Base-by-base conservation (phyloP, 1,140 invertebrate species). In the Eciton burchellii region DNA sequence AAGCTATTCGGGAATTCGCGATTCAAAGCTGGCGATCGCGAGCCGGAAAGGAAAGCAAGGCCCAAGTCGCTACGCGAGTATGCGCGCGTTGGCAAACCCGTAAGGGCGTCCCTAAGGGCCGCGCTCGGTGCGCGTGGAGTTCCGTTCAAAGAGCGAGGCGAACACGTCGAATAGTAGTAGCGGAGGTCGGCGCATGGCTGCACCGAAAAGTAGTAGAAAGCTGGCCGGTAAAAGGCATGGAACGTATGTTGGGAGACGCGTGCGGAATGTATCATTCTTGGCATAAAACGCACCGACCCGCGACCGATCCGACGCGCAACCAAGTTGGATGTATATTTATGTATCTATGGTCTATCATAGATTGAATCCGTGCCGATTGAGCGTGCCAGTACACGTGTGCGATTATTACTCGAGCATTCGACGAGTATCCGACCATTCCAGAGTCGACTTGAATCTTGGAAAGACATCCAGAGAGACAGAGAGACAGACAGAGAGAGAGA, bases 261-360 rank as follows among this genome's bases (percentile, higher is more conserved):
- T 71, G 66, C 68, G 72, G 90, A 91, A 91, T 91, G 84, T 81
- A 82, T 88, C 83, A 84, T 88, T 83, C 24, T 68, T 26, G 81
- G 81, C 59, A 72, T 83, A 89, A 91, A 89, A 89, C 73, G 84
- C 84, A 83, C 68, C 49, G 82, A 90, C 88, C 88, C 86, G 86
- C 89, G n/a, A n/a, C n/a, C n/a, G n/a, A 9, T 19, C 11, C 29
- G 26, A 8, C 49, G 65, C 81, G 62, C 35, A 60, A 81, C 43
- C 41, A 81, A 73, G 11, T n/a, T 26, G 24, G 45, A 9, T 16
- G 43, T 63, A n/a, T n/a, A n/a, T n/a, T n/a, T n/a, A n/a, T n/a
- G n/a, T n/a, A n/a, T n/a, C n/a, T n/a, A n/a, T n/a, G n/a, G n/a
- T n/a, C n/a, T n/a, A n/a, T n/a, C n/a, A n/a, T n/a, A n/a, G n/a